phyloP scores from a whole-genome alignment of 2,888 invertebrate species.

The Chirona hameri region DNA sequence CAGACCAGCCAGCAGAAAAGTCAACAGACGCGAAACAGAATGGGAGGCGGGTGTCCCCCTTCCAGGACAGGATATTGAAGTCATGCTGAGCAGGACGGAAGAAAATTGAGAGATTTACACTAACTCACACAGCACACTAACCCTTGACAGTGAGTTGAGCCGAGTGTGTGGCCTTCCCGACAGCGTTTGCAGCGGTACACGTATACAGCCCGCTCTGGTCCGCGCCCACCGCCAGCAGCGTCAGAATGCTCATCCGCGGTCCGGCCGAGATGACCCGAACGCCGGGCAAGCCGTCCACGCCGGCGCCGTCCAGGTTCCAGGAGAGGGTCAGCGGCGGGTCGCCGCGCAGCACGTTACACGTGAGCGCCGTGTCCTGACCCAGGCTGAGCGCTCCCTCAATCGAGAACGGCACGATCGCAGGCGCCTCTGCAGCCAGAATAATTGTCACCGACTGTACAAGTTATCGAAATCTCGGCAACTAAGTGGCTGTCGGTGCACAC shows the following conservation, averaged over 20 bases:
- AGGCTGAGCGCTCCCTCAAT: constrained; percentile 68
- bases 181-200: constrained; percentile 40
- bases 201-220: constrained; percentile 41
- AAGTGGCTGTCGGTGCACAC: too few species aligned
- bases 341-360: constrained; percentile 47
- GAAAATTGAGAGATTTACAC: not conserved
- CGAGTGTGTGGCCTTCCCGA: constrained; percentile 37
- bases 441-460: not conserved
- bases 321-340: constrained; percentile 48
- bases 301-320: constrained; percentile 45
- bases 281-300: constrained; percentile 44
- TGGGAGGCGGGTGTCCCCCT: too few species aligned
- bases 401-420: constrained; percentile 67
- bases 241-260: constrained; percentile 59
- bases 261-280: constrained; percentile 58
- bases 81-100: constrained; percentile 40
- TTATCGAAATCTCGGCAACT: too few species aligned
- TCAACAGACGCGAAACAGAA: too few species aligned
- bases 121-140: constrained; percentile 22
- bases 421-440: constrained; percentile 46
- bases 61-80: constrained; percentile 50
- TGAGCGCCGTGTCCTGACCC: constrained; percentile 61
- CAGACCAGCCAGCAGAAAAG: not conserved
- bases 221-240: constrained; percentile 48
- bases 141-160: constrained; percentile 41